phyloP scores from a whole-genome alignment of 2,888 invertebrate species.

The Tenthredo scrophulariae region DNA sequence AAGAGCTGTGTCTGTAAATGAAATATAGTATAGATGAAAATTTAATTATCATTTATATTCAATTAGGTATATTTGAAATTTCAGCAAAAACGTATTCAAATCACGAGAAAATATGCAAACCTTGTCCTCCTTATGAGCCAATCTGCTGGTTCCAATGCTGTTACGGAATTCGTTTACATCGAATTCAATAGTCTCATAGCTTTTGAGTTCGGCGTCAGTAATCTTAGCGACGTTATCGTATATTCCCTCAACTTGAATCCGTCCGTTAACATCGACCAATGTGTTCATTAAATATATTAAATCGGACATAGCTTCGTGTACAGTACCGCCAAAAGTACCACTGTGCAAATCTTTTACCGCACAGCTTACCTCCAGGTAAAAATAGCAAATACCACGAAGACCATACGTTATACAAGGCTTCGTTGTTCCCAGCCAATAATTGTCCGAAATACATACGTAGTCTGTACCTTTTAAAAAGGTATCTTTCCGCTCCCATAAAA shows the following conservation, averaged over 20 bases:
- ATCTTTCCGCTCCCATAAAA: constrained; percentile 86
- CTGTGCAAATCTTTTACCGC: constrained; percentile 96
- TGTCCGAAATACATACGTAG: constrained; percentile 98
- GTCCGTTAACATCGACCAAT: constrained; percentile 92
- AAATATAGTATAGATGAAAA: background rate
- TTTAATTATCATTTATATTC: background rate
- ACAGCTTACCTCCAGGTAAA: constrained; percentile 92
- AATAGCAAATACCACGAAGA: constrained; percentile 95
- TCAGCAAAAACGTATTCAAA: background rate
- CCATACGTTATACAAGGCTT: constrained; percentile 99
- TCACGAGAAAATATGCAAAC: constrained; percentile 63
- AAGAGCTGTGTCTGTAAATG: constrained; percentile 84
- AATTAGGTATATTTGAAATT: too few species aligned
- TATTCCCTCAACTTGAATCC: constrained; percentile 90
- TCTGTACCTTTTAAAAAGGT: constrained; percentile 92
- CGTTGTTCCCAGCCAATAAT: constrained; percentile 98
- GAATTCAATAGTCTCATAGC: constrained; percentile 93
- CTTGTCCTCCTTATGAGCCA: constrained; percentile 90
- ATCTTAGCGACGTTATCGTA: constrained; percentile 91
- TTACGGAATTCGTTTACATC: constrained; percentile 88
- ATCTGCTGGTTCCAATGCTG: constrained; percentile 85
- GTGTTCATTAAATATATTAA: constrained; percentile 91
- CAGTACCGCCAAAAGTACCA: constrained; percentile 96
- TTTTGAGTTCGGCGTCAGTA: constrained; percentile 84
- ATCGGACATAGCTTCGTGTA: constrained; percentile 95